Conservation (phyloP, 2,888 invertebrate genomes). For the Caenorhabditis auriculariae region DNA sequence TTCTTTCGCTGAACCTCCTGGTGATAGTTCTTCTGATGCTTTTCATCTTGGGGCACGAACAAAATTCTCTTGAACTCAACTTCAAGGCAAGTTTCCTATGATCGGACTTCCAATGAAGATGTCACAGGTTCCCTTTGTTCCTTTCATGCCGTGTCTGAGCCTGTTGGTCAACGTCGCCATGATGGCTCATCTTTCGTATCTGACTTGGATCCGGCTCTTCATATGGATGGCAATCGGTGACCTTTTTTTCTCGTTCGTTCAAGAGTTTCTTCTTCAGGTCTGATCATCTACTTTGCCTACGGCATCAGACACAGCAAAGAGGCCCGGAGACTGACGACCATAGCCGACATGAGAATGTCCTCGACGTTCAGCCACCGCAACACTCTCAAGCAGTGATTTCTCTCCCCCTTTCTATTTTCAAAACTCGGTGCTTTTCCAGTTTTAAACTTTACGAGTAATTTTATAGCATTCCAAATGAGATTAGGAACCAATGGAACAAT, state of each 20-base stretch:
- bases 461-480: too few species aligned
- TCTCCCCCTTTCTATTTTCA: too few species aligned
- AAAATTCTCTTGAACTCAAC: conserved; percentile 24
- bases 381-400: too few species aligned
- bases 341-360: conserved; percentile 19
- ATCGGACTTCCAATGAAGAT: background rate
- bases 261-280: conserved; percentile 6
- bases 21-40: conserved; percentile 20
- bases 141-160: conserved; percentile 22
- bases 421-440: too few species aligned
- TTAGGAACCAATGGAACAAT: too few species aligned
- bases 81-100: conserved; percentile 24
- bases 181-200: conserved; percentile 83
- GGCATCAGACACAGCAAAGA: conserved; percentile 36
- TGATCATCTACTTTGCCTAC: conserved; percentile 31
- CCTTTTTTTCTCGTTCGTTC: too few species aligned
- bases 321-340: conserved; percentile 2
- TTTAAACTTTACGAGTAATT: too few species aligned
- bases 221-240: conserved; percentile 86
- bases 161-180: conserved; percentile 87
- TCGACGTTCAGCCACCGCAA: too few species aligned
- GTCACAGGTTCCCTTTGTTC: conserved; percentile 31
- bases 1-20: conserved; percentile 13
- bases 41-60: conserved; percentile 33
- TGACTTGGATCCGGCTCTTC: conserved; percentile 84